Conservation (phyloP, 2,888 invertebrate species). For the Anorthoa munda region DNA sequence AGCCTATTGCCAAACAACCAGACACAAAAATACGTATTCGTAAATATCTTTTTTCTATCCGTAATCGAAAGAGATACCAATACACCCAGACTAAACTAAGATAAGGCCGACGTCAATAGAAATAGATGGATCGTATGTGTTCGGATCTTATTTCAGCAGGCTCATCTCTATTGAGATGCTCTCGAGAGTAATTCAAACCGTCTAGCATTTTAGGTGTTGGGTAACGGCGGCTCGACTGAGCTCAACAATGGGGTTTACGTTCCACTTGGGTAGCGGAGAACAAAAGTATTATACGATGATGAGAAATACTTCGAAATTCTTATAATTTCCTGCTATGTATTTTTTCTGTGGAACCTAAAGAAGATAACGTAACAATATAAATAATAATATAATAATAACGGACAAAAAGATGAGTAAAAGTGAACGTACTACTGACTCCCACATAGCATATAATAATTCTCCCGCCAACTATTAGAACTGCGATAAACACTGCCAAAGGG, state of each 20-base stretch:
- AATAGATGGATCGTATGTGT: constrained; percentile 32
- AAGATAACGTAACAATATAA: background rate
- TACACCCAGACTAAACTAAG: background rate
- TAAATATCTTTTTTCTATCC: background rate
- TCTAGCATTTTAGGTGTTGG: constrained; percentile 38
- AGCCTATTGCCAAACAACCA: too few relatives aligned
- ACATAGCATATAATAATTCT: background rate
- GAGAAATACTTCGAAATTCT: constrained; percentile 1
- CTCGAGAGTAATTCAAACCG: constrained; percentile 43
- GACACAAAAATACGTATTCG: too few relatives aligned
- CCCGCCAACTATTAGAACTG: background rate
- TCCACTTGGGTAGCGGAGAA: background rate
- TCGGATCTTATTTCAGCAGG: constrained; percentile 33
- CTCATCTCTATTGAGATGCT: constrained; percentile 39
- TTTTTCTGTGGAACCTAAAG: background rate
- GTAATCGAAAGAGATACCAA: background rate
- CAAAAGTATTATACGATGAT: constrained; percentile 9
- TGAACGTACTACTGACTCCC: background rate
- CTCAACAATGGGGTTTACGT: constrained; percentile 19
- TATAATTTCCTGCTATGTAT: background rate
- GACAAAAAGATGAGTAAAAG: background rate
- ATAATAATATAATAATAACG: too few relatives aligned
- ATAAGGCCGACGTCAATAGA: constrained; percentile 14
- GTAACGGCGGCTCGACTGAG: constrained; percentile 26
- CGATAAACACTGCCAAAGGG: background rate